These are phyloP conservation scores for Penelope pileata DNA, from an alignment of 2,113 vertebrate genomes.

Conservation along the genomic window DNA sequence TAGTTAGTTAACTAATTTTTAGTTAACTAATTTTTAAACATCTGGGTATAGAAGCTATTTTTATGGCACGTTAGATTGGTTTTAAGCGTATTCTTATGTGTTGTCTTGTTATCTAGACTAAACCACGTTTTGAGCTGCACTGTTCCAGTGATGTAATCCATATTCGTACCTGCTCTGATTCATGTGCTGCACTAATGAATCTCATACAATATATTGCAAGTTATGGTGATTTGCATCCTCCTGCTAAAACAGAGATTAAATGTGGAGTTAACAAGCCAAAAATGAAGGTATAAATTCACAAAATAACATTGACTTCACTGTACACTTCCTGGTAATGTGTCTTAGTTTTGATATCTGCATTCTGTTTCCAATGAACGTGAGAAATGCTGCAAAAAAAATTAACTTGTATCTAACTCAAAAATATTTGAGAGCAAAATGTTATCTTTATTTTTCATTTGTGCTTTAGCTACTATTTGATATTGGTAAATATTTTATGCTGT, in stretches of 20 bases:
- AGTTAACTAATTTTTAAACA: neutral
- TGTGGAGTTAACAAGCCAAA: constrained; percentile 77
- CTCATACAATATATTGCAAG: constrained; percentile 97
- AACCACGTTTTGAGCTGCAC: constrained; percentile 92
- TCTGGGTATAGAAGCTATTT: neutral
- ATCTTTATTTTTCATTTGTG: neutral
- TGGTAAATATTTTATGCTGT: neutral
- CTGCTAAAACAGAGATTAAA: constrained; percentile 78
- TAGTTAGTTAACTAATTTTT: neutral
- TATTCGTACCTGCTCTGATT: constrained; percentile 93
- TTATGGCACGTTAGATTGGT: neutral
- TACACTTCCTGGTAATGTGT: neutral
- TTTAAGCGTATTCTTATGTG: neutral
- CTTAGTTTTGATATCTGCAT: neutral
- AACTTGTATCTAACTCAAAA: neutral
- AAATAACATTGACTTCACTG: neutral
- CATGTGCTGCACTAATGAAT: constrained; percentile 97
- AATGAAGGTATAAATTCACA: constrained; percentile 79
- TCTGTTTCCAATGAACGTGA: neutral
- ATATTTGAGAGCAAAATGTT: neutral
- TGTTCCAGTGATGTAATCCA: constrained; percentile 97
- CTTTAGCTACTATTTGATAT: neutral
- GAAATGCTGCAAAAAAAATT: neutral
- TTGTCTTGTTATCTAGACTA: constrained; percentile 70
- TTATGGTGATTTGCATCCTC: constrained; percentile 90